phyloP scores from a whole-genome alignment of 2,888 invertebrate genomes.

The Ernsta delagoae region DNA sequence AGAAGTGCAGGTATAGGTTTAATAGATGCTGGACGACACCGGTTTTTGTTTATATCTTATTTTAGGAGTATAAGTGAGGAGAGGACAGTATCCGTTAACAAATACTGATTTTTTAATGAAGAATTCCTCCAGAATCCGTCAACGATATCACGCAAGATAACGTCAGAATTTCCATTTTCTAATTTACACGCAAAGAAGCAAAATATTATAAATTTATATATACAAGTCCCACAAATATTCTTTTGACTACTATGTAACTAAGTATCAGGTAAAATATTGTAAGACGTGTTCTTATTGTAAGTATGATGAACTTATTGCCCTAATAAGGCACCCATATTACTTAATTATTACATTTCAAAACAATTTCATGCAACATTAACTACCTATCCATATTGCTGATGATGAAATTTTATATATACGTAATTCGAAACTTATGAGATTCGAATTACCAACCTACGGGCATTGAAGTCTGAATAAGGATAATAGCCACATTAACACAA shows the following conservation, averaged over 20 bases:
- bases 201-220: neutral
- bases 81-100: no score
- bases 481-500: neutral
- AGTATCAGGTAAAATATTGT: no score
- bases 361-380: slow-evolving; percentile 1
- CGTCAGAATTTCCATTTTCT: neutral
- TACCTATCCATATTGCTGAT: neutral
- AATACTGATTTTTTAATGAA: no score
- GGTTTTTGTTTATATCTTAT: no score
- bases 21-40: no score
- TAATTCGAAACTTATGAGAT: neutral
- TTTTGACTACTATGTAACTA: no score
- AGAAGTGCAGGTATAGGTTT: no score
- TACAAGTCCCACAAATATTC: no score
- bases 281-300: neutral
- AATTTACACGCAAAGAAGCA: neutral
- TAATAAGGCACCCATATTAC: neutral
- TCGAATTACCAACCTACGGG: neutral
- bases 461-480: neutral
- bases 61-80: no score
- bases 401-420: neutral
- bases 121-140: no score
- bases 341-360: slow-evolving; percentile 5
- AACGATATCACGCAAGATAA: neutral
- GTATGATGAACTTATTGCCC: neutral